A percentile compares a stretch with the other conserved stretches of the same genome.
Conservation (phyloP, 1,140 invertebrate species). For the Drosophila malerkotliana region DNA sequence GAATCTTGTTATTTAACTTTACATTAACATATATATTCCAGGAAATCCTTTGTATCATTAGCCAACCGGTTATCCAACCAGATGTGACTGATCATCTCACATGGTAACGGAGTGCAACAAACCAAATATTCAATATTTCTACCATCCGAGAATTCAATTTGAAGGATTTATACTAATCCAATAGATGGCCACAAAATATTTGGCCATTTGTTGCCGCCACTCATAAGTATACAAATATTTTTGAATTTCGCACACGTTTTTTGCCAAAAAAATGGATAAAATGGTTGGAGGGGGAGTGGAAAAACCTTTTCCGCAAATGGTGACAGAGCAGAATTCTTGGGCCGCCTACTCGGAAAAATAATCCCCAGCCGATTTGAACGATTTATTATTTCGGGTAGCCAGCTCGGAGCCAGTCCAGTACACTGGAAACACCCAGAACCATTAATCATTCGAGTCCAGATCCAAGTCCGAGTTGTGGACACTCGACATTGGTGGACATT, state of each 20-base stretch:
- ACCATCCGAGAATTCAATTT: constrained; percentile 24
- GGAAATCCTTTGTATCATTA: constrained; percentile 27
- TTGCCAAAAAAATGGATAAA: constrained; percentile 30
- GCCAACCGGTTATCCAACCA: constrained; percentile 6
- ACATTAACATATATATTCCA: constrained; percentile 34
- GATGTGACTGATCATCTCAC: neutral
- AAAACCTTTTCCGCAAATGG: constrained; percentile 56
- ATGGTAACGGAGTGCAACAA: neutral
- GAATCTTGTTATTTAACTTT: constrained; percentile 31
- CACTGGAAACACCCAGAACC: constrained; percentile 39
- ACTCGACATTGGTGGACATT: constrained; percentile 53
- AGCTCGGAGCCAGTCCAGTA: constrained; percentile 25
- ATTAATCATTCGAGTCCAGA: constrained; percentile 58
- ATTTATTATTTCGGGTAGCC: constrained; percentile 55
- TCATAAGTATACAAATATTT: constrained; percentile 38
- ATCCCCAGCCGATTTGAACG: constrained; percentile 45
- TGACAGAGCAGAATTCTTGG: constrained; percentile 56
- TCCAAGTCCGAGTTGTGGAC: constrained; percentile 65
- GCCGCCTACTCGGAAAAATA: constrained; percentile 47
- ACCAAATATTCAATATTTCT: neutral
- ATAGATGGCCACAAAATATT: constrained; percentile 21
- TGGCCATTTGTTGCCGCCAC: constrained; percentile 29
- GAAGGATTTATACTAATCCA: constrained; percentile 26
- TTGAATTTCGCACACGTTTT: constrained; percentile 64
- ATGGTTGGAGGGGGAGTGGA: constrained; percentile 3